These are phyloP conservation scores for Campylorhamphus procurvoides DNA, from an alignment of 2,113 vertebrate species.

Conservation along the genomic window DNA sequence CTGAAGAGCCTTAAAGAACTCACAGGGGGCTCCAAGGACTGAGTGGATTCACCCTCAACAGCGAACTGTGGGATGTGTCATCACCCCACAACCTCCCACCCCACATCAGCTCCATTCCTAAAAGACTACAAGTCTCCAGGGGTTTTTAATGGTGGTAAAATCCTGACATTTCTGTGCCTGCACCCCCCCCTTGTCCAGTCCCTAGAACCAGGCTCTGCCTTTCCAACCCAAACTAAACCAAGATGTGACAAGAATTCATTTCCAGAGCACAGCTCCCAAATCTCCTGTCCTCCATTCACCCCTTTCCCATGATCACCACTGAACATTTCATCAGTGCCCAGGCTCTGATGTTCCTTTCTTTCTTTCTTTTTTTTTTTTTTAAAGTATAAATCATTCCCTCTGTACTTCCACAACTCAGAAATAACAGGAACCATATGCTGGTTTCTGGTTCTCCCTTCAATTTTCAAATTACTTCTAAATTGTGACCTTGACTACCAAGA, in stretches of 20 bases:
- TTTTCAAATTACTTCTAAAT: constrained; percentile 32
- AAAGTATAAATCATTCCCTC: neutral
- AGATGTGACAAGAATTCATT: neutral
- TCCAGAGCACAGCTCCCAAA: neutral
- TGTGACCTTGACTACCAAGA: constrained; percentile 47
- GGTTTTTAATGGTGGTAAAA: rapidly evolving
- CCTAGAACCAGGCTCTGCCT: neutral
- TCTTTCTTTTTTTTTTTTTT: neutral
- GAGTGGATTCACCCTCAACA: neutral
- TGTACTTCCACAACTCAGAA: neutral
- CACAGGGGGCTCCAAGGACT: neutral
- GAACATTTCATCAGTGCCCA: neutral
- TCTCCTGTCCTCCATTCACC: neutral
- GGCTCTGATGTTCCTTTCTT: neutral
- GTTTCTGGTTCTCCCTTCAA: constrained; percentile 4
- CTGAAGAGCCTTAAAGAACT: neutral
- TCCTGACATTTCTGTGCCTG: neutral
- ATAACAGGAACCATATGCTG: neutral
- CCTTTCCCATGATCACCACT: neutral
- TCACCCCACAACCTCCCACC: rapidly evolving
- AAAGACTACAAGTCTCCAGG: rapidly evolving
- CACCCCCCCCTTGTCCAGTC: neutral
- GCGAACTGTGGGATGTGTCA: neutral
- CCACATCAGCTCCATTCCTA: neutral
- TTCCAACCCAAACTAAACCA: neutral